A percentile compares a stretch with the other conserved stretches of the same genome.
Evolutionary conservation across 2,888 invertebrate genomes (phyloP).

Genomic region (Drosophila borborema): DNA sequence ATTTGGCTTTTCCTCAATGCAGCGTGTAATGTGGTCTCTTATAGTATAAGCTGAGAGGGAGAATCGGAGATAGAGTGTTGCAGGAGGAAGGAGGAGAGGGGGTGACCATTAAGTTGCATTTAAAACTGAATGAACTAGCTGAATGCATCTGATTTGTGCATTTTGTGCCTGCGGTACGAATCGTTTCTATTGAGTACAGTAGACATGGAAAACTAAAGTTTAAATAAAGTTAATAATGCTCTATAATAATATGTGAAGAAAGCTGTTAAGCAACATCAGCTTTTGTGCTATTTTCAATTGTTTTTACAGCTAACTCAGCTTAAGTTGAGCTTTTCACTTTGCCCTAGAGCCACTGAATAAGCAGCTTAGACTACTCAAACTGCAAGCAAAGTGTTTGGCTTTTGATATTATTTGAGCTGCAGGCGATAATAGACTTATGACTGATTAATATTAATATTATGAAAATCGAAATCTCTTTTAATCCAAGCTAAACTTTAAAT

Average conservation of each 20-base stretch:
- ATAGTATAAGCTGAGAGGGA: conserved; percentile 48
- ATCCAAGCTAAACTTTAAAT: background rate
- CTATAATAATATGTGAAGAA: background rate
- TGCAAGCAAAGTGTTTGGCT: background rate
- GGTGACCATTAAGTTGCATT: conserved; percentile 21
- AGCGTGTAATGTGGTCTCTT: conserved; percentile 75
- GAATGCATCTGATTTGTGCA: conserved; percentile 31
- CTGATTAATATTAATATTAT: too few species aligned
- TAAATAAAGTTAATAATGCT: background rate
- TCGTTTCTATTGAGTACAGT: background rate
- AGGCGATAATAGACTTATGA: too few species aligned
- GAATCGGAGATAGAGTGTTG: too few species aligned
- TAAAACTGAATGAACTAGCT: conserved; percentile 25
- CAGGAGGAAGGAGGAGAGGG: too few species aligned
- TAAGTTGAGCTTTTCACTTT: background rate
- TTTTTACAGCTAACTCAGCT: background rate
- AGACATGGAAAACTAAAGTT: background rate
- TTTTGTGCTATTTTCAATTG: background rate
- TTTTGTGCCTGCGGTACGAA: conserved; percentile 1
- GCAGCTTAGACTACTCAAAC: background rate
- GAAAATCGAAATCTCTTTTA: too few species aligned
- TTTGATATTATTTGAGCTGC: background rate
- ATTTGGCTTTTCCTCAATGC: conserved; percentile 74
- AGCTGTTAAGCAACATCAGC: background rate
- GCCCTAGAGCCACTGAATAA: background rate